phyloP scores from a whole-genome alignment of 1,140 invertebrate species.

The Trichonephila clavata region DNA sequence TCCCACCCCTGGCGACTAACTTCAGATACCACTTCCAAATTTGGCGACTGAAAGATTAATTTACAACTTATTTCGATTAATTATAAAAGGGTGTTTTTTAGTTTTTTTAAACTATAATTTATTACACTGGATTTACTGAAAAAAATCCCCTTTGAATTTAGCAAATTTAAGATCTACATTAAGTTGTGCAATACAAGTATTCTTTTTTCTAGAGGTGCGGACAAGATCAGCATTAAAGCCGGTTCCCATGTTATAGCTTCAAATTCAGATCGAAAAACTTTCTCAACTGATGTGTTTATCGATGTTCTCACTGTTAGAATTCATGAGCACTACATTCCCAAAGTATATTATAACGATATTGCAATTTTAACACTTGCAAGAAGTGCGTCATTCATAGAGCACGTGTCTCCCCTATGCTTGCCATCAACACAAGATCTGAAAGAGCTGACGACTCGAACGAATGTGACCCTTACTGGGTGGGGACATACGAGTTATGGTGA shows the following conservation, averaged over 20 bases:
- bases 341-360: slow-evolving; percentile 89
- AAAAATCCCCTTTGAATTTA: too few species aligned
- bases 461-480: slow-evolving; percentile 87
- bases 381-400: slow-evolving; percentile 86
- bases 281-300: not conserved
- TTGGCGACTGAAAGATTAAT: too few species aligned
- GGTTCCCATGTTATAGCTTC: not conserved
- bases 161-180: too few species aligned
- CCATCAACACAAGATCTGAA: slow-evolving; percentile 82
- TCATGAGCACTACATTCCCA: slow-evolving; percentile 74
- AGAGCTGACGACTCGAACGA: slow-evolving; percentile 83
- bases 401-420: slow-evolving; percentile 92
- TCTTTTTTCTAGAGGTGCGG: not conserved
- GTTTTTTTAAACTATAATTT: too few species aligned
- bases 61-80: too few species aligned
- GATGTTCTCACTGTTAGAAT: slow-evolving; percentile 21
- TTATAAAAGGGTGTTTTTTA: too few species aligned
- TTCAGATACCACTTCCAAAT: too few species aligned
- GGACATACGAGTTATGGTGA: slow-evolving; percentile 82
- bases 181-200: not conserved
- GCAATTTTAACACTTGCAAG: slow-evolving; percentile 88
- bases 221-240: not conserved
- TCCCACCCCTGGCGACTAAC: too few species aligned
- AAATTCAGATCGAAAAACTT: too few species aligned
- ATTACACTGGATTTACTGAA: too few species aligned